Conservation (phyloP, 1,140 invertebrate species). For the Reticulitermes speratus region DNA sequence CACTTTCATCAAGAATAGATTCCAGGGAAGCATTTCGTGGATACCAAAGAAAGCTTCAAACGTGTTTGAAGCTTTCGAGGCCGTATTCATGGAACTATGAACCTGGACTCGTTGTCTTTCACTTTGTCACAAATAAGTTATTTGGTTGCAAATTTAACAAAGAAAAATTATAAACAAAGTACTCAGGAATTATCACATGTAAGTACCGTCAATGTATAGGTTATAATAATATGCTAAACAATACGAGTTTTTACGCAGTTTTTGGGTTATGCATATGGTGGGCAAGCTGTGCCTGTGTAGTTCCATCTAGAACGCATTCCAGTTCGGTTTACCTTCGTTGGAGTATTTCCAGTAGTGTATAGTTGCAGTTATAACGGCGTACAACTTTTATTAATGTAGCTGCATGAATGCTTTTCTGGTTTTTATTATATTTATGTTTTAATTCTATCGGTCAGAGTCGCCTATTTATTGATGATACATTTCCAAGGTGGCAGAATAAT, state of each 20-base stretch:
- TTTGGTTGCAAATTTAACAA: conserved; percentile 92
- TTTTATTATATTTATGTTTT: too few relatives aligned
- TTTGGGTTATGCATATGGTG: not conserved
- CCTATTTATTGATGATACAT: too few relatives aligned
- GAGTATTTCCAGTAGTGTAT: not conserved
- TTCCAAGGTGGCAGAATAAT: too few relatives aligned
- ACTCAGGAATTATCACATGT: conserved; percentile 79
- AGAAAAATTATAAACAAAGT: conserved; percentile 90
- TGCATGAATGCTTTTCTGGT: too few relatives aligned
- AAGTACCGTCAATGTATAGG: conserved; percentile 45
- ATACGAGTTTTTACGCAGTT: not conserved
- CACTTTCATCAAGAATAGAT: conserved; percentile 56
- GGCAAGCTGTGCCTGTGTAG: not conserved
- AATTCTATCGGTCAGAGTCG: too few relatives aligned
- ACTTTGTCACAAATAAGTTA: conserved; percentile 96
- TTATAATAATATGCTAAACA: not conserved
- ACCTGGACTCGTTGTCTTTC: conserved; percentile 96
- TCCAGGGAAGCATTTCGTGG: conserved; percentile 59
- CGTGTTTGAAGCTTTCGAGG: conserved; percentile 77
- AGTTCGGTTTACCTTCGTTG: not conserved
- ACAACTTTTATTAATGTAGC: too few relatives aligned
- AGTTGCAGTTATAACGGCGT: too few relatives aligned
- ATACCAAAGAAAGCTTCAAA: conserved; percentile 79
- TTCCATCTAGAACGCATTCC: not conserved
- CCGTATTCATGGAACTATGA: conserved; percentile 95